Base-by-base conservation (phyloP, 2,113 vertebrate species). In the Cardinalis cardinalis region DNA sequence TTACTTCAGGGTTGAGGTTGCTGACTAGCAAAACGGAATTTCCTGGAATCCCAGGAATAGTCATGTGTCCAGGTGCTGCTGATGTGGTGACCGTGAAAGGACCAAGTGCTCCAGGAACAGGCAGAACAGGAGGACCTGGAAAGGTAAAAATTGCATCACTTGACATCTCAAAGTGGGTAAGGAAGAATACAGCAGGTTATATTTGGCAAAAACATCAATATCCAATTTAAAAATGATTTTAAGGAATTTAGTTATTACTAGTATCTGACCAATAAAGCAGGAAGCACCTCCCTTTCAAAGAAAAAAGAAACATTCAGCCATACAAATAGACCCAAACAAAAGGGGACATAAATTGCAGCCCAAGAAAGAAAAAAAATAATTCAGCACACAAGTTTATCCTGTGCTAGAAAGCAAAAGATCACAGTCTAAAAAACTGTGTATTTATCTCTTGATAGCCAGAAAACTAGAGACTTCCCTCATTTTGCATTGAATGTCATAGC, bases 1-100 rank as follows among this genome's bases (percentile, higher is more conserved):
- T 98, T 97, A 98, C 98, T 64, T 98, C 98, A 91, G 98, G 90
- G 86, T 98, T 99, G 90, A 99, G 98, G 92, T 99, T 98, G 93
- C 96, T 98, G 91, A 98, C 98, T 19, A 98, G 94, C 25, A 99
- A 95, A 92, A 98, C 98, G 5, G 97, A 97, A 92, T 97, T 98
- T 88, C 91, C 93, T 75, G 97, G 84, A 48, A 95, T 44, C 24
- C 77, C 89, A 70, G 97, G 96, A 93, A 95, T 17, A 91, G 94
- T 59, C 95, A 97, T 95, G 25, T 96, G 95, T 74, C 95, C 97
- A 84, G 97, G 76, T 8, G 61, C 73, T 69, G 96, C 86, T 84
- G 97, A 91, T 14, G 96, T 53, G 26, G 93, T 89, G 48, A 98
- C 87, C 38, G 95, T 10, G 7, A 98, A 79, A 87, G 96, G 97